Conservation (phyloP, 2,113 vertebrate genomes). For the Caretta caretta region DNA sequence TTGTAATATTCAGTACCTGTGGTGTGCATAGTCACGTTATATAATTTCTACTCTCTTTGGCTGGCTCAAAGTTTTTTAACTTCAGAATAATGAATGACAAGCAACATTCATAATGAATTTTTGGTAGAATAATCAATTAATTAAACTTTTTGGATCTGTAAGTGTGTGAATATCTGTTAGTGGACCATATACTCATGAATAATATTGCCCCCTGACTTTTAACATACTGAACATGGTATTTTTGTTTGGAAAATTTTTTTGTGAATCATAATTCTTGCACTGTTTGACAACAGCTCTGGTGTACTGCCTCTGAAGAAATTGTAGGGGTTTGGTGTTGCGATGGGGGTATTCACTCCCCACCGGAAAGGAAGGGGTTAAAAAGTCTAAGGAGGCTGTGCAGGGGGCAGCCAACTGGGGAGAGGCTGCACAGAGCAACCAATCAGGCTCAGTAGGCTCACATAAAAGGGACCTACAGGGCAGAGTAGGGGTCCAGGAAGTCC, state of each 20-base stretch:
- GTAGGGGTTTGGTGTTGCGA: neutral
- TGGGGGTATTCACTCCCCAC: too few relatives aligned
- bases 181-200: neutral
- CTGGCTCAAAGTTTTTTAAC: neutral
- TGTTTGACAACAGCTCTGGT: neutral
- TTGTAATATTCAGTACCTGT: neutral
- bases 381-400: too few relatives aligned
- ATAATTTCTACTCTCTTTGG: neutral
- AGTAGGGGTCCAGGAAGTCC: too few relatives aligned
- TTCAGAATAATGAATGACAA: neutral
- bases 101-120: neutral
- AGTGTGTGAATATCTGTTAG: neutral
- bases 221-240: neutral
- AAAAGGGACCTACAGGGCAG: too few relatives aligned
- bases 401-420: too few relatives aligned
- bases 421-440: too few relatives aligned
- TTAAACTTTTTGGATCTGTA: fast-evolving
- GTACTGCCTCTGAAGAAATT: neutral
- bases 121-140: neutral
- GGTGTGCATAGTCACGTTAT: fast-evolving
- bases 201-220: neutral
- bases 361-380: too few relatives aligned
- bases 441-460: too few relatives aligned
- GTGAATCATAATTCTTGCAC: neutral
- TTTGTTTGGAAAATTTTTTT: neutral